Evolutionary conservation across 2,888 invertebrate genomes (phyloP).

Genomic region (Apamea monoglypha): DNA sequence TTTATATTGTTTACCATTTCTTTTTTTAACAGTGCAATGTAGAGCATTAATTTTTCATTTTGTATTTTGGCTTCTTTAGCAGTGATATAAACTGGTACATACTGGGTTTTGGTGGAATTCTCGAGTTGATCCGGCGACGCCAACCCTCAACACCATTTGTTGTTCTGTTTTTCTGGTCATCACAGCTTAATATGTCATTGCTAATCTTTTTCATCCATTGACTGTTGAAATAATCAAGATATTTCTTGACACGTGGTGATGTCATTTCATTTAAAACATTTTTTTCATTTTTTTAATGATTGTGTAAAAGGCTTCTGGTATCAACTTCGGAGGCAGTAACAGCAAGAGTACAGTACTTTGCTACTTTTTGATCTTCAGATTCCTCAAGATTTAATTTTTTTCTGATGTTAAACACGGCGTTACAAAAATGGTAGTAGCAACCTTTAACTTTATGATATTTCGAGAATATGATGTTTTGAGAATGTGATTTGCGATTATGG

Average conservation of each 20-base stretch:
- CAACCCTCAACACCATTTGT: background rate
- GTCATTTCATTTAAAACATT: no score
- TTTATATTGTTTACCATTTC: no score
- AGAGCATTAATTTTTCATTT: no score
- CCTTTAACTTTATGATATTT: no score
- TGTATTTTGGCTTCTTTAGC: no score
- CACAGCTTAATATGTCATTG: background rate
- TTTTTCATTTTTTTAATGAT: no score
- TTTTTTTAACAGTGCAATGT: no score
- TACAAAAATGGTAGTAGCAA: no score
- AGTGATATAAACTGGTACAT: no score
- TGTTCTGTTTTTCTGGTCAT: background rate
- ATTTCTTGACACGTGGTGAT: background rate
- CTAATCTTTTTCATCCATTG: background rate
- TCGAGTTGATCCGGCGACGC: background rate
- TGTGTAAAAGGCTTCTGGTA: background rate
- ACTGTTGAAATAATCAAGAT: background rate
- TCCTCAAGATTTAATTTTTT: background rate
- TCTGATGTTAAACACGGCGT: no score
- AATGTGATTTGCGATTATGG: no score
- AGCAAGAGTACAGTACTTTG: background rate
- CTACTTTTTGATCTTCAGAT: background rate
- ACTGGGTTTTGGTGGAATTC: background rate
- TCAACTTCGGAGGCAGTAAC: background rate
- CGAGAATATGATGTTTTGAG: no score